Conservation (phyloP, 1,140 invertebrate species). For the Sitophilus oryzae region DNA sequence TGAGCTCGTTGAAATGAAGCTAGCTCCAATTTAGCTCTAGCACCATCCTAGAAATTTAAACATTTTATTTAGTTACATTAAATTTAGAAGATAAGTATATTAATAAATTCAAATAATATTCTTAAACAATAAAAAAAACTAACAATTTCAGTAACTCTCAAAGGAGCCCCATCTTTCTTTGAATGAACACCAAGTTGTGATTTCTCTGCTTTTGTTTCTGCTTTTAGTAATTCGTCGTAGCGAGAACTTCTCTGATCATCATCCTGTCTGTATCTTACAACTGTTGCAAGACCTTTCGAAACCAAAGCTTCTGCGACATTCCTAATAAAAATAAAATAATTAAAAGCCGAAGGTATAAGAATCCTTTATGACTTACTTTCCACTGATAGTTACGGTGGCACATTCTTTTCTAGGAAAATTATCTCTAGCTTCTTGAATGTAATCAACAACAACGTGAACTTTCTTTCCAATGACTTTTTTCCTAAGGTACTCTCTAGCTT, state of each 20-base stretch:
- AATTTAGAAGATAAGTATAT: neutral
- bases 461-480: constrained; percentile 96
- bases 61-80: neutral
- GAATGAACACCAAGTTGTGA: constrained; percentile 74
- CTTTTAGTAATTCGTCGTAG: constrained; percentile 90
- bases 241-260: constrained; percentile 92
- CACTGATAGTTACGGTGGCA: constrained; percentile 81
- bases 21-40: constrained; percentile 86
- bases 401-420: constrained; percentile 93
- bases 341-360: neutral
- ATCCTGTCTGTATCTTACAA: constrained; percentile 88
- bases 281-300: constrained; percentile 84
- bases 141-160: constrained; percentile 85
- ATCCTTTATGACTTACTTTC: constrained; percentile 77
- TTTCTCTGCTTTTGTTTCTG: constrained; percentile 89
- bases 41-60: constrained; percentile 53
- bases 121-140: constrained; percentile 37
- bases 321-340: constrained; percentile 44
- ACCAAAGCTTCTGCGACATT: constrained; percentile 95
- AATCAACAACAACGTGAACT: constrained; percentile 90
- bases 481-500: constrained; percentile 93
- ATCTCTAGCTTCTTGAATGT: constrained; percentile 89
- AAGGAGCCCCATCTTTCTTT: constrained; percentile 76
- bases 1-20: constrained; percentile 82
- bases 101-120: neutral